Evolutionary conservation across 2,113 vertebrate genomes (phyloP).

Genomic region (Scopus umbretta): DNA sequence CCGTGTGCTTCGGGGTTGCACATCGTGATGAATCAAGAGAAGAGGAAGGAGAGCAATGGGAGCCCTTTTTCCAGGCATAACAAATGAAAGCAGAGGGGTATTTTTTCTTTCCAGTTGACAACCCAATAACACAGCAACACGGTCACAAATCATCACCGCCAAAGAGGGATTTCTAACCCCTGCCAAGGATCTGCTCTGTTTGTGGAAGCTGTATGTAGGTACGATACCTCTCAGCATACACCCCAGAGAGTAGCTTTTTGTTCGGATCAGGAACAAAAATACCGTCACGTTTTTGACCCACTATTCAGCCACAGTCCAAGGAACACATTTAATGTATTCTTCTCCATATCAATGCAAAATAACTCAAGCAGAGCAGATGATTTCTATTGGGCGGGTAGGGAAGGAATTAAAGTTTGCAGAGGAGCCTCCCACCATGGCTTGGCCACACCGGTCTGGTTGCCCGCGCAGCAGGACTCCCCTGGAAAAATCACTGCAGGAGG

Average conservation of each 20-base stretch:
- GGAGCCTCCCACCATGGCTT: background rate
- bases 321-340: background rate
- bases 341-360: background rate
- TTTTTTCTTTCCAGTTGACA: background rate
- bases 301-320: background rate
- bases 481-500: background rate
- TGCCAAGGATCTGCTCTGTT: background rate
- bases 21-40: background rate
- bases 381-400: background rate
- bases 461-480: background rate
- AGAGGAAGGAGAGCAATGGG: background rate
- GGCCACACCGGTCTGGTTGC: background rate
- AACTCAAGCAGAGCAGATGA: background rate
- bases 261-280: background rate
- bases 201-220: background rate
- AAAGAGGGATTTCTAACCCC: background rate
- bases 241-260: background rate
- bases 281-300: background rate
- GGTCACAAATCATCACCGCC: background rate
- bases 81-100: background rate
- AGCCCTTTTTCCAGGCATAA: background rate
- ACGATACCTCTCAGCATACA: background rate
- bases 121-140: background rate
- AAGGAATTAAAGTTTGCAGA: background rate
- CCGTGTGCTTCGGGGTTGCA: accelerated